Evolutionary conservation across 2,888 invertebrate genomes (phyloP), one percentile per base, ranked within the genome.

Genomic region (Drosophila gaucha): DNA sequence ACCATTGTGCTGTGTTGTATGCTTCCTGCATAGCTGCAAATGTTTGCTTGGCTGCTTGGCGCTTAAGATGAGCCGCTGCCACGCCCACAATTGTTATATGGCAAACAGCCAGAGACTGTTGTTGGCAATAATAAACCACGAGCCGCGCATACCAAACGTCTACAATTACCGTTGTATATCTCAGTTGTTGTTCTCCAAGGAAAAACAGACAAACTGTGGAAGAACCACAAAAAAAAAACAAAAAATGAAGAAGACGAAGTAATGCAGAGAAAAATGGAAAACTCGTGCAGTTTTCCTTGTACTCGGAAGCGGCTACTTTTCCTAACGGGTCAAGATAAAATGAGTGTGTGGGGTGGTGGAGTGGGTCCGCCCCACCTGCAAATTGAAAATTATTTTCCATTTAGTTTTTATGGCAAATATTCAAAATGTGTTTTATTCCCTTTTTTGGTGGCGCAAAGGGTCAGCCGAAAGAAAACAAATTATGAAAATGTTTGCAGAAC

Each of bases 1-100:
- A 54, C 52, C 64, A 54, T 76, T 60, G 58, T 66, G 26, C 43
- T 52, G 20, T 30, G 39, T 33, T 47, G 67, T 58, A 49, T 18
- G 74, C 49, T 64, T 59, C 49, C 68, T 80, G 67, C 68, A 63
- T 71, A 71, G 63, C 41, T 80, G 74, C 67, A 74, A 82, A 85
- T 86, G 75, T 83, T 86, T 86, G 82, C 83, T 80, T 83, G 83
- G 73, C 78, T 82, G 80, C 55, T 47, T 56, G 67, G 57, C 67
- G 59, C 78, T 78, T 66, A 67, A 86, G 83, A 80, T 67, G 80
- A 55, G 68, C 78, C 62, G 3, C 35, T 47, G 79, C 63, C 74
- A 74, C 74, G 74, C 73, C 73, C 73, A 74, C 70, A 63, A 55
- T 69, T 46, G 46, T 56, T 22, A 43, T 22, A 31, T 50, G 22